Base-by-base conservation (phyloP, 2,888 invertebrate species). In the Seira musarum region DNA sequence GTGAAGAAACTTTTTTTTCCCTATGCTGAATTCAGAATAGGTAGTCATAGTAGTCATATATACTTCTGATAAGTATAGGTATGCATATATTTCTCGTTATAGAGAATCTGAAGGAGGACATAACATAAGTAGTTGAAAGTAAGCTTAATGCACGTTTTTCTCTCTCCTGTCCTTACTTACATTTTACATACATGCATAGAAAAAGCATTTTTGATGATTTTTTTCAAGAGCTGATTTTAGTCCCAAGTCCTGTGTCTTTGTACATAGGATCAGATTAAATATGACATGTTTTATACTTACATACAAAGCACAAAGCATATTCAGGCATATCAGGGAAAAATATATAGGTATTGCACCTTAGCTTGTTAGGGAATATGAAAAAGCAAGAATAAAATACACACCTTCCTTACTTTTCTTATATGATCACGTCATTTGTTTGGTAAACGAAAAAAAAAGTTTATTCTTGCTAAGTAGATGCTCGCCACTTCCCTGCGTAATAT, bases 11-110 rank as follows among this genome's bases (percentile, higher is more conserved):
- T 21, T 21, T 60, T 57, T 57, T 57, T 60, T 60, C 22, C 78
- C 77, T 80, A 75, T 68, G 76, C 63, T 66, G 68, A 57, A 61
- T 8, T 30, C 30, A 30, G 30, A 30, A 30, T 30, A 30, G n/a
- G n/a, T 30, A 30, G 30, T 30, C 30, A 30, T 30, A 30, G 30
- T 30, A 5, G 30, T 30, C 30, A 30, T 30, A 30, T 30, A n/a
- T 8, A 30, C 8, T 30, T 30, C 30, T n/a, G n/a, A n/a, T n/a
- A n/a, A n/a, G 15, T 49, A 8, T 49, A 49, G 3, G 49, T 13
- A 49, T 49, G 49, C 15, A 49, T n/a, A 49, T n/a, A 3, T 49
- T 49, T 49, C 15, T 49, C 49, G 49, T 49, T 3, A n/a, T 40
- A 13, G 5, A 5, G 40, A n/a, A n/a, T n/a, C n/a, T n/a, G 30